phyloP scores from a whole-genome alignment of 2,113 vertebrate species.

The Sander lucioperca region DNA sequence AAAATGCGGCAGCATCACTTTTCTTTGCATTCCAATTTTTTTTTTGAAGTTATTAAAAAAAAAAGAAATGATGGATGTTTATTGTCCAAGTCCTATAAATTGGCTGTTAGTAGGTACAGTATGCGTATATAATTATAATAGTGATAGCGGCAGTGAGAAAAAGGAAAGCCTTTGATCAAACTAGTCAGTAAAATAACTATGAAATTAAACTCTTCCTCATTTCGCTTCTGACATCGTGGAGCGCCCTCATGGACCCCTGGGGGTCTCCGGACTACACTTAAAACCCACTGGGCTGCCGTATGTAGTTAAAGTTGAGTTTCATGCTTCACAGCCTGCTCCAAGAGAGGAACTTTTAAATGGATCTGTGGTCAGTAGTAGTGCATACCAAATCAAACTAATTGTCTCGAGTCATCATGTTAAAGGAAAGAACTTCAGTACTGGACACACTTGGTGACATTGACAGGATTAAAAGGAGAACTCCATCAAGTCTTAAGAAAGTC shows the following conservation, averaged over 20 bases:
- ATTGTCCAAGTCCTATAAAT: neutral
- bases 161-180: conserved; percentile 38
- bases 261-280: neutral
- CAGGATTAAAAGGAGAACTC: conserved; percentile 41
- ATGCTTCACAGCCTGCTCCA: conserved; percentile 25
- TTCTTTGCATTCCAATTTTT: neutral
- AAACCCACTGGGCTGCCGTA: neutral
- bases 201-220: conserved; percentile 48
- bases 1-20: neutral
- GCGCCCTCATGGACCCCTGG: neutral
- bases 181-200: conserved; percentile 43
- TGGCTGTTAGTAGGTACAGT: neutral
- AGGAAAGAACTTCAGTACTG: neutral
- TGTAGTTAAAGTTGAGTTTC: conserved; percentile 4
- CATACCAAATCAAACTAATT: conserved; percentile 59
- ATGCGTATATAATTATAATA: neutral
- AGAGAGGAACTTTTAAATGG: conserved; percentile 34
- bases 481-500: conserved; percentile 29
- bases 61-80: neutral
- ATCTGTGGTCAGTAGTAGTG: conserved; percentile 20
- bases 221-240: neutral
- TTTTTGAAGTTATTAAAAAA: neutral
- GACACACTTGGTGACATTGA: conserved; percentile 36
- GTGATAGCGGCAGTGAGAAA: neutral
- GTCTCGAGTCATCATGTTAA: conserved; percentile 33